phyloP scores from a whole-genome alignment of 92 coral and sea anemone genomes.

The Siderastrea siderea region DNA sequence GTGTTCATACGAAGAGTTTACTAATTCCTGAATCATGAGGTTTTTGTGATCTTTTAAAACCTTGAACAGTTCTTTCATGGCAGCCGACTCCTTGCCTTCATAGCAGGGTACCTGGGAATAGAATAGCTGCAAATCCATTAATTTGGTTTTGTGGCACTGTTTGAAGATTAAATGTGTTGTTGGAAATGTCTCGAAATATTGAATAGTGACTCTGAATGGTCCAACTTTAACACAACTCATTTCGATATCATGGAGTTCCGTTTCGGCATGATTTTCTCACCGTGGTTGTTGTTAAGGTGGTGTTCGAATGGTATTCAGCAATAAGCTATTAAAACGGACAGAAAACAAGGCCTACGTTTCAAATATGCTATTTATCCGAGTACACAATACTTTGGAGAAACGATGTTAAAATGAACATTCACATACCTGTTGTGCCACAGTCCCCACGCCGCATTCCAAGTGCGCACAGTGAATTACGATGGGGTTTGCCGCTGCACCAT shows the following conservation, averaged over 20 bases:
- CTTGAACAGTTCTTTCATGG: conserved; percentile 41
- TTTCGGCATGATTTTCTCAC: too few relatives aligned
- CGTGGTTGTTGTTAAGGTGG: too few relatives aligned
- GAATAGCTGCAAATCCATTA: background rate
- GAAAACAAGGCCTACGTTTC: background rate
- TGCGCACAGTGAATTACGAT: background rate
- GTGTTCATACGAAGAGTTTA: too few relatives aligned
- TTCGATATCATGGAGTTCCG: too few relatives aligned
- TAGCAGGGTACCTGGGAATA: background rate
- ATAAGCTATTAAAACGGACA: background rate
- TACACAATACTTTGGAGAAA: too few relatives aligned
- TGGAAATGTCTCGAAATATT: too few relatives aligned
- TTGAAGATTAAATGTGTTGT: background rate
- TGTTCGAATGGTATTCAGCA: too few relatives aligned
- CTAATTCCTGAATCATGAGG: background rate
- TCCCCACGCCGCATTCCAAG: conserved; percentile 1
- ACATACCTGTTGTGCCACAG: conserved; percentile 2
- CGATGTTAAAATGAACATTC: background rate
- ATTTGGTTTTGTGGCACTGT: background rate
- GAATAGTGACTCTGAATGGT: too few relatives aligned
- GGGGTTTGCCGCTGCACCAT: conserved; percentile 20
- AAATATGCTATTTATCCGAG: background rate
- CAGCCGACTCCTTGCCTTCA: conserved; percentile 5
- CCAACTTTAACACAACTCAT: too few relatives aligned
- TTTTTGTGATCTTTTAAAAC: conserved; percentile 40